These are phyloP conservation scores for Melolontha melolontha DNA, from an alignment of 2,888 invertebrate genomes.

Conservation along the genomic window DNA sequence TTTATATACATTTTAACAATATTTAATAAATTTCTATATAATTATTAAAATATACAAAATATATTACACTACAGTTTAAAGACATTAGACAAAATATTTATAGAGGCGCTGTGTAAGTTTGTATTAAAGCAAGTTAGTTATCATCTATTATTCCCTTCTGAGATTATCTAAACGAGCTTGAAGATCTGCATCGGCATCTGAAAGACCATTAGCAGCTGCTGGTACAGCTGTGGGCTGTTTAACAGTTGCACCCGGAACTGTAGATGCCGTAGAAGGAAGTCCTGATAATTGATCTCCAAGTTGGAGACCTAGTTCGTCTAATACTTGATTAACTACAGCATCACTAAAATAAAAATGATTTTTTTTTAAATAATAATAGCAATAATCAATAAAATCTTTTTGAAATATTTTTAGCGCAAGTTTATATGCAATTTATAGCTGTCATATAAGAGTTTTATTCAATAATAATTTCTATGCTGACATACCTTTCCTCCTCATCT, in stretches of 20 bases:
- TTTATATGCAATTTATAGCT: background rate
- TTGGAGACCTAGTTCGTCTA: conserved; percentile 97
- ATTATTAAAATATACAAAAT: too few species aligned
- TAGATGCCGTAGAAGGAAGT: conserved; percentile 78
- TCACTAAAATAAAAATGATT: conserved; percentile 73
- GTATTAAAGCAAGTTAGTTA: conserved; percentile 16
- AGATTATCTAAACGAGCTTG: conserved; percentile 97
- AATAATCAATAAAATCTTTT: too few species aligned
- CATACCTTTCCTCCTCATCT: conserved; percentile 95
- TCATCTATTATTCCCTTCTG: conserved; percentile 82
- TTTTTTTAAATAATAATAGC: conserved; percentile 8
- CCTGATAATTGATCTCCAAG: conserved; percentile 92
- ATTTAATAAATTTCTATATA: too few species aligned
- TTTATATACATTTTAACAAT: too few species aligned
- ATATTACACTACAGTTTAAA: conserved; percentile 1
- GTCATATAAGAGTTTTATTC: too few species aligned
- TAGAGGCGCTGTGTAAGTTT: conserved; percentile 3
- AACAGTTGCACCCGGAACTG: conserved; percentile 69
- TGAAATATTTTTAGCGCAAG: background rate
- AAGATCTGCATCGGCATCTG: conserved; percentile 75
- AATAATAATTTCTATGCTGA: background rate
- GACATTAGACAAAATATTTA: background rate
- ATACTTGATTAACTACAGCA: conserved; percentile 93
- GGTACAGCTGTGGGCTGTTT: conserved; percentile 73
- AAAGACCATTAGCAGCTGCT: conserved; percentile 61